Percentiles rank a stretch among this genome's conserved stretches.
These are phyloP conservation scores for Elysia crispata DNA, from an alignment of 2,888 invertebrate genomes.

Conservation along the genomic window DNA sequence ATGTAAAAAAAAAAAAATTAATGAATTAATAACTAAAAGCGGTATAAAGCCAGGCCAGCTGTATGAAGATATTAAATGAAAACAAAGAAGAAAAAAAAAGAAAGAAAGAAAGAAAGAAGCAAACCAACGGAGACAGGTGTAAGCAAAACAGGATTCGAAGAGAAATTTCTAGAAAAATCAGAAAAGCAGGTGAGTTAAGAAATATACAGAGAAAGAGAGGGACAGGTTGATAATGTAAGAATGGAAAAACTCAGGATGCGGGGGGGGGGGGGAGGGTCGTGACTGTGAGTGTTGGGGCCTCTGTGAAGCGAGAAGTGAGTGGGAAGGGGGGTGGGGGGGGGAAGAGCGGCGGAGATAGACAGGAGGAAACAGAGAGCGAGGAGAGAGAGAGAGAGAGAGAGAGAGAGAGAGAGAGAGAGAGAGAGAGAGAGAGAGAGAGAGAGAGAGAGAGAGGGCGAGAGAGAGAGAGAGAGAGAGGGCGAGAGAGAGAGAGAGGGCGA, in stretches of 20 bases:
- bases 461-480: not conserved
- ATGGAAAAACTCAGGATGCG: not conserved
- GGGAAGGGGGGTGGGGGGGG: not conserved
- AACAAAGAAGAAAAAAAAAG: not conserved
- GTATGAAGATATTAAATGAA: no score
- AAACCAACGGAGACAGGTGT: not conserved
- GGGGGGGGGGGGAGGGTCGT: not conserved
- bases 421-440: conserved; percentile 1
- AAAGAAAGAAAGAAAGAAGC: no score
- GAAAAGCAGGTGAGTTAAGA: not conserved
- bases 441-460: not conserved
- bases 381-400: not conserved
- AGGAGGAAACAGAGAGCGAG: not conserved
- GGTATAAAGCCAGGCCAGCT: no score
- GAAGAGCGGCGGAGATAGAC: not conserved
- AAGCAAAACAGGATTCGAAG: no score
- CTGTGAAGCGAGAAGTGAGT: no score
- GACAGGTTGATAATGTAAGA: not conserved
- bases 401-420: not conserved
- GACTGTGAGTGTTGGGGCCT: not conserved
- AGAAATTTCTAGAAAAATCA: no score
- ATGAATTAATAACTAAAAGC: no score
- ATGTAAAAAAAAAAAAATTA: no score
- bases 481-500: not conserved
- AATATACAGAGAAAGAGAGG: not conserved